Conservation (phyloP, 2,113 vertebrate species). For the Elephas maximus region DNA sequence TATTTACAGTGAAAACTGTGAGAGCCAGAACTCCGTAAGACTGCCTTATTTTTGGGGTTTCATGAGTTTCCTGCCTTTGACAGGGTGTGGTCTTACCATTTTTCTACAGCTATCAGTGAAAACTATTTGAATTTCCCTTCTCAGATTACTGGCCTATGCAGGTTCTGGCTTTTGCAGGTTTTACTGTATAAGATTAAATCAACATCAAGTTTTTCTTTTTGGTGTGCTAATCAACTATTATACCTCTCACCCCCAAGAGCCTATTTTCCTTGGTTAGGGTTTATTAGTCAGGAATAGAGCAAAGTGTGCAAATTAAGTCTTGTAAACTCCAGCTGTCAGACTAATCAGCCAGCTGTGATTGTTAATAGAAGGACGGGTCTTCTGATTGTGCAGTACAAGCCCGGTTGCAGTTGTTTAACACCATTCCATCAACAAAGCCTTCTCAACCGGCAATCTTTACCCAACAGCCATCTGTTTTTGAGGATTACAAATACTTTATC, state of each 20-base stretch:
- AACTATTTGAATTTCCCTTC: not conserved
- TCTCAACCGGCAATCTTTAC: constrained; percentile 86
- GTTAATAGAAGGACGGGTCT: constrained; percentile 80
- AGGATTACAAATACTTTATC: constrained; percentile 89
- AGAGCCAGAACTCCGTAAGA: not conserved
- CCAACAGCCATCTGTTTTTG: constrained; percentile 87
- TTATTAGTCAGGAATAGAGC: constrained; percentile 76
- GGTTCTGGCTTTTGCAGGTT: not conserved
- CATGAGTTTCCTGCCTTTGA: not conserved
- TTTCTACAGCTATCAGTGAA: not conserved
- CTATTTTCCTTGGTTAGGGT: constrained; percentile 40
- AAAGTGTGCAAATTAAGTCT: constrained; percentile 76
- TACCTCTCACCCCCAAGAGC: not conserved
- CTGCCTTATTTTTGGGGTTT: not conserved
- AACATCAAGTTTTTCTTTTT: not conserved
- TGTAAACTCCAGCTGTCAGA: constrained; percentile 82
- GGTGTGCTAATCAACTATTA: not conserved
- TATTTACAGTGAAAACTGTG: not conserved
- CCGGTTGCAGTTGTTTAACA: constrained; percentile 81
- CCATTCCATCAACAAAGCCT: constrained; percentile 86
- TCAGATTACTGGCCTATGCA: not conserved
- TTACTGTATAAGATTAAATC: not conserved
- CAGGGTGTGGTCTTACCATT: not conserved
- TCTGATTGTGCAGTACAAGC: constrained; percentile 75
- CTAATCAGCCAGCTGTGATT: constrained; percentile 82